Conservation (phyloP, 2,113 vertebrate species). For the Mola mola region DNA sequence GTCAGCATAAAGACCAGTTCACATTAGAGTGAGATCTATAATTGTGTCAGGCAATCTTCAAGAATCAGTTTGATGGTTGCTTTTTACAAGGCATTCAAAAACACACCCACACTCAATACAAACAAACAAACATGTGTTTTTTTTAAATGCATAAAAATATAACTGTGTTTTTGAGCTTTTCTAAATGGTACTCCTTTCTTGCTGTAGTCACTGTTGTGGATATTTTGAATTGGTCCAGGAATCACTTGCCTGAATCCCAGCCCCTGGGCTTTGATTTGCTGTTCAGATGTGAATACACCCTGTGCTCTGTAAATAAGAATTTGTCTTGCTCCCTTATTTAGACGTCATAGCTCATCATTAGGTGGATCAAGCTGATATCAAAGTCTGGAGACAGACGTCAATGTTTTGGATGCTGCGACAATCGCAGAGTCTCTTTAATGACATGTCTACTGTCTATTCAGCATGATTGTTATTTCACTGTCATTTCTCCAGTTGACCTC, state of each 20-base stretch:
- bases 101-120: conserved; percentile 9
- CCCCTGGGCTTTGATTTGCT: conserved; percentile 68
- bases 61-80: conserved; percentile 37
- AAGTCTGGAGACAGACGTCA: conserved; percentile 44
- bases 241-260: conserved; percentile 45
- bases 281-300: conserved; percentile 56
- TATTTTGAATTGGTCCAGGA: conserved; percentile 52
- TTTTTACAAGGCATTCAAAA: conserved; percentile 16
- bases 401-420: conserved; percentile 15
- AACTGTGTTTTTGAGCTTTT: conserved; percentile 41
- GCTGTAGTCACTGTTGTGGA: conserved; percentile 72
- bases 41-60: conserved; percentile 30
- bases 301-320: conserved; percentile 63
- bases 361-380: conserved; percentile 58
- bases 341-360: conserved; percentile 69
- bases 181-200: conserved; percentile 46
- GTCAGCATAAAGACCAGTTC: too few relatives aligned
- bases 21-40: conserved; percentile 16
- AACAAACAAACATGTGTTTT: conserved; percentile 22
- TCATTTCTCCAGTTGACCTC: conserved; percentile 38
- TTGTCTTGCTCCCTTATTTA: conserved; percentile 67
- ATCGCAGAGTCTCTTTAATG: conserved; percentile 38
- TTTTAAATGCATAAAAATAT: conserved; percentile 31
- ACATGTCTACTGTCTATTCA: conserved; percentile 21
- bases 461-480: conserved; percentile 36